These are phyloP conservation scores for Drosophila meridionalis DNA, from an alignment of 2,888 invertebrate genomes.

Conservation along the genomic window DNA sequence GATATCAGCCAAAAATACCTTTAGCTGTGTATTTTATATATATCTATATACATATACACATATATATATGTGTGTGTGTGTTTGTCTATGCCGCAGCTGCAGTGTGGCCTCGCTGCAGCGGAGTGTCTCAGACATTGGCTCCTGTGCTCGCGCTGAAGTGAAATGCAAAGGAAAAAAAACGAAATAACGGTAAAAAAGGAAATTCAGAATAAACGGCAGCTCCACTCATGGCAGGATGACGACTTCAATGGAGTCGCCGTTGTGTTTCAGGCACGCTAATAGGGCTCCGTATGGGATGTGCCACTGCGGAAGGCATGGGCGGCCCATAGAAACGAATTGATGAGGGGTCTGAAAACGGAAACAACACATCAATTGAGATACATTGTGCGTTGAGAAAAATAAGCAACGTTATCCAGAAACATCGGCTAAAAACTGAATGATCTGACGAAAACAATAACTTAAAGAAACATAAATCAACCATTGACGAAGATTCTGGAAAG, in stretches of 20 bases:
- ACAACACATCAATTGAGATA: too few species aligned
- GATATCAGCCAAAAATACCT: constrained; percentile 11
- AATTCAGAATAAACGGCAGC: constrained; percentile 54
- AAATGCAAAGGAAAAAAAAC: constrained; percentile 4
- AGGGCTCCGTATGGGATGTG: constrained; percentile 26
- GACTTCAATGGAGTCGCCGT: constrained; percentile 60
- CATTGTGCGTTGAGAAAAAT: not conserved
- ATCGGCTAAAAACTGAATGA: too few species aligned
- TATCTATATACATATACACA: too few species aligned
- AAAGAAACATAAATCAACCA: too few species aligned
- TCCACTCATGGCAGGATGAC: constrained; percentile 58
- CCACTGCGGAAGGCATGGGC: constrained; percentile 27
- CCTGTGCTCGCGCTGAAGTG: constrained; percentile 17
- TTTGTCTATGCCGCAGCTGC: constrained; percentile 31
- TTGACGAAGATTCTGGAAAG: too few species aligned
- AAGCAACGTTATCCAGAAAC: too few species aligned
- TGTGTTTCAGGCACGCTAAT: constrained; percentile 67
- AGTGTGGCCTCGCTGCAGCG: constrained; percentile 29
- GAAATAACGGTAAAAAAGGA: constrained; percentile 34
- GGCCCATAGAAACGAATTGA: not conserved
- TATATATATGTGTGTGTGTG: constrained; percentile 1
- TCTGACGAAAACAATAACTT: too few species aligned
- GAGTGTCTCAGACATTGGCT: constrained; percentile 14
- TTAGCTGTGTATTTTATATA: constrained; percentile 13
- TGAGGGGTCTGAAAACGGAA: not conserved